Conservation (phyloP, 2,888 invertebrate genomes). For the Morpho helenor region DNA sequence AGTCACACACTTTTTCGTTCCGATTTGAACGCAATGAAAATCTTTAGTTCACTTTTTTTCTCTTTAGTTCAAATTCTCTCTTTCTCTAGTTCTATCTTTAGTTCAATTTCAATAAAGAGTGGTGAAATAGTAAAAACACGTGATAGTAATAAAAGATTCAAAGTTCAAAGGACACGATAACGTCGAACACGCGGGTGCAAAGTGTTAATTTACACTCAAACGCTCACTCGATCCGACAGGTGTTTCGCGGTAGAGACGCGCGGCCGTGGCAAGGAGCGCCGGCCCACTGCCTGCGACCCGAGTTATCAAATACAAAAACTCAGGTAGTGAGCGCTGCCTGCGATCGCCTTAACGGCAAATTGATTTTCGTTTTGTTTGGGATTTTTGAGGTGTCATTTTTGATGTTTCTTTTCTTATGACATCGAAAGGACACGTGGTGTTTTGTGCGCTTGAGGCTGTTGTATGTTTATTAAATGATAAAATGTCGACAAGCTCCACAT, state of each 20-base stretch:
- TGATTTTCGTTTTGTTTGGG: constrained; percentile 34
- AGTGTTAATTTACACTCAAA: constrained; percentile 9
- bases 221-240: constrained; percentile 1
- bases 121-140: background rate
- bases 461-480: background rate
- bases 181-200: constrained; percentile 8
- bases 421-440: constrained; percentile 26
- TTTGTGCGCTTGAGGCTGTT: constrained; percentile 3
- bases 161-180: constrained; percentile 5
- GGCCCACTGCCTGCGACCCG: constrained; percentile 60
- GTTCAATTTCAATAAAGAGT: too few species aligned
- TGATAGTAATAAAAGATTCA: background rate
- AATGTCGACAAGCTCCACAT: too few species aligned
- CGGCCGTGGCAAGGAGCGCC: constrained; percentile 52
- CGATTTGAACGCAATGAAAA: too few species aligned
- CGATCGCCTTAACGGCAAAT: constrained; percentile 33
- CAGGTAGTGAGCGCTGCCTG: constrained; percentile 30
- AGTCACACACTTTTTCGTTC: too few species aligned
- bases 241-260: constrained; percentile 39
- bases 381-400: constrained; percentile 26
- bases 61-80: too few species aligned
- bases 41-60: too few species aligned
- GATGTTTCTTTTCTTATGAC: constrained; percentile 15
- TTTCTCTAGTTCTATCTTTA: too few species aligned
- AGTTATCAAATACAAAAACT: constrained; percentile 56